phyloP scores from a whole-genome alignment of 2,797 vertebrate species.

The Odontamblyopus rebecca region DNA sequence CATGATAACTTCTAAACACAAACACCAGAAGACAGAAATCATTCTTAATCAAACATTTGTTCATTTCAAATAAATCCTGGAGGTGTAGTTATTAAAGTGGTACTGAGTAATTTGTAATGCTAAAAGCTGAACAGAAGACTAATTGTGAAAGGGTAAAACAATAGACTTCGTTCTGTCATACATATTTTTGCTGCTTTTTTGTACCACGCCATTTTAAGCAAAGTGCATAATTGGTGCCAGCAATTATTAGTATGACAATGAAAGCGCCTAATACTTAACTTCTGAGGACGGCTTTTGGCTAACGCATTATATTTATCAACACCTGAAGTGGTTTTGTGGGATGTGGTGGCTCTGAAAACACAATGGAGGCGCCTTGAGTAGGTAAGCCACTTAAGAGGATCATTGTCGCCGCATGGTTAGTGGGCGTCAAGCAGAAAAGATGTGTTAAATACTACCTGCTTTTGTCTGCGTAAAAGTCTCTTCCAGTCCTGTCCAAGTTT shows the following conservation, averaged over 20 bases:
- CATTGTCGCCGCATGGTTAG: not conserved
- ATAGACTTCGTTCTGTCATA: not conserved
- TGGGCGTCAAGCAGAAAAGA: not conserved
- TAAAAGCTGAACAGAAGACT: not conserved
- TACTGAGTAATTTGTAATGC: too few species aligned
- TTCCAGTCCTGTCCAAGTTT: not conserved
- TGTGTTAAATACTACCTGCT: not conserved
- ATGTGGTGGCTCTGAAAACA: slow-evolving; percentile 1
- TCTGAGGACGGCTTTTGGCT: not conserved
- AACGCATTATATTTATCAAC: slow-evolving; percentile 4
- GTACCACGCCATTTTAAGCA: not conserved
- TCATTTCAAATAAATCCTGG: too few species aligned
- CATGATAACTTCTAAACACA: too few species aligned
- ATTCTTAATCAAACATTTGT: too few species aligned
- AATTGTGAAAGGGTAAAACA: not conserved
- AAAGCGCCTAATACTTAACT: not conserved
- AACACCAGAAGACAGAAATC: too few species aligned
- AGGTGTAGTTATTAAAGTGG: too few species aligned
- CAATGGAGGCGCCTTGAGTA: not conserved
- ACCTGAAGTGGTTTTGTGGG: slow-evolving; percentile 1
- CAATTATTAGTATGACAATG: not conserved
- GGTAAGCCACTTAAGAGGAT: not conserved
- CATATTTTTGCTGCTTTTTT: not conserved
- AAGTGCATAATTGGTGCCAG: not conserved
- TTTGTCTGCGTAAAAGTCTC: not conserved